phyloP scores from a whole-genome alignment of 2,888 invertebrate genomes.

The Catocala sponsa region DNA sequence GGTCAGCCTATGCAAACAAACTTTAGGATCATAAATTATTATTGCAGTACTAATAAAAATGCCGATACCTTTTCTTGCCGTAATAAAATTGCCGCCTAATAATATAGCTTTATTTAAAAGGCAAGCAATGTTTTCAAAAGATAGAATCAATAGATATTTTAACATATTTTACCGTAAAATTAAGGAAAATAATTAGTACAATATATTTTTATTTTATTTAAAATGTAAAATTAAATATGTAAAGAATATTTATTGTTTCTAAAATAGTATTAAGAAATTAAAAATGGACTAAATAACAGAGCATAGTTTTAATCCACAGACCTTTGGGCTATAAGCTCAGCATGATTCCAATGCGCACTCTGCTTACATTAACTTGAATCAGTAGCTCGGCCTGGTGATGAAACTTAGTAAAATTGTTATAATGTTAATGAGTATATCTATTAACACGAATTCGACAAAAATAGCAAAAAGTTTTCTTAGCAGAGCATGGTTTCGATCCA shows the following conservation, averaged over 20 bases:
- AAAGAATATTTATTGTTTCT: too few species aligned
- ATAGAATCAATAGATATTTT: too few species aligned
- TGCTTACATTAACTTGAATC: too few species aligned
- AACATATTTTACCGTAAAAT: too few species aligned
- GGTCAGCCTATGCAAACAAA: conserved; percentile 65
- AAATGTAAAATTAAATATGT: too few species aligned
- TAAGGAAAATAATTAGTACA: neutral
- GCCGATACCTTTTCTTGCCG: conserved; percentile 42
- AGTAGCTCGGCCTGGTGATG: too few species aligned
- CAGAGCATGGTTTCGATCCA: conserved; percentile 96
- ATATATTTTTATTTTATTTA: neutral
- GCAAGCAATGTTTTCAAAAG: conserved; percentile 4
- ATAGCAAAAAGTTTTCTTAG: too few species aligned
- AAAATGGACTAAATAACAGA: conserved; percentile 78
- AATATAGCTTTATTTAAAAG: conserved; percentile 21
- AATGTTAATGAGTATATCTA: too few species aligned
- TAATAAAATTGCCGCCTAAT: conserved; percentile 43
- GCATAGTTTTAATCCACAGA: conserved; percentile 97
- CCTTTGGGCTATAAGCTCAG: conserved; percentile 96
- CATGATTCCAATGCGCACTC: conserved; percentile 95
- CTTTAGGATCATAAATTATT: conserved; percentile 63
- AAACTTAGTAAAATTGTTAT: too few species aligned
- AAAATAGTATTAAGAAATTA: too few species aligned
- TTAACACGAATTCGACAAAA: too few species aligned
- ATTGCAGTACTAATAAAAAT: conserved; percentile 63